Conservation (phyloP, 2,888 invertebrate species). For the Pachydiplax longipennis region DNA sequence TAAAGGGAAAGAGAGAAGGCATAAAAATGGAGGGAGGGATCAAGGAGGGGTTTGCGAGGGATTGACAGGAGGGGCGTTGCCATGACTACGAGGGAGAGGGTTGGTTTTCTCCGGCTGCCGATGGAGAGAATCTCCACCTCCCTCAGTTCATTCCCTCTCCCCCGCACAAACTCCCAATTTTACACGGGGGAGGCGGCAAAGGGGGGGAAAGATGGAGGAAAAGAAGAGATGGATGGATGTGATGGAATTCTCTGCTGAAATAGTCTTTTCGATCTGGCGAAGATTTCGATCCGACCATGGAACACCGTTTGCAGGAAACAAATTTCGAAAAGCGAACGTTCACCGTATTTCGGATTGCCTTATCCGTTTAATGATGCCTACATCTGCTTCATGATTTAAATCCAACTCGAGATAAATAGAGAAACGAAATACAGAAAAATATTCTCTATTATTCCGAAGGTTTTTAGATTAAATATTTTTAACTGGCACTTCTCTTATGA, state of each 20-base stretch:
- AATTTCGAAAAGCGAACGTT: neutral
- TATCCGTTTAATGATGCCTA: too few relatives aligned
- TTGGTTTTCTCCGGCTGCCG: slow-evolving; percentile 28
- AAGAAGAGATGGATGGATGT: neutral
- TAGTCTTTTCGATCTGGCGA: neutral
- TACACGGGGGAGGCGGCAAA: neutral
- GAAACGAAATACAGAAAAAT: too few relatives aligned
- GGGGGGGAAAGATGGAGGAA: neutral
- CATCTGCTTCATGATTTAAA: too few relatives aligned
- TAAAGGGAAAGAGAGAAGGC: neutral
- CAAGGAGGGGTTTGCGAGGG: neutral
- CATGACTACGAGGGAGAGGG: slow-evolving; percentile 1
- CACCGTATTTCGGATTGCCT: neutral
- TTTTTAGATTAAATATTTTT: too few relatives aligned
- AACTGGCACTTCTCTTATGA: too few relatives aligned
- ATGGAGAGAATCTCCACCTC: neutral
- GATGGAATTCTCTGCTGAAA: neutral
- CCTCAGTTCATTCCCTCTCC: neutral
- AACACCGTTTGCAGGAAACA: neutral
- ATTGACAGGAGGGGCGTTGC: slow-evolving; percentile 43
- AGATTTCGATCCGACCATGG: neutral
- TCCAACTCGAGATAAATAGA: too few relatives aligned
- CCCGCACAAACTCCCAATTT: neutral
- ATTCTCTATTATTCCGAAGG: too few relatives aligned
- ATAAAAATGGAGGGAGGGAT: neutral